A percentile compares a stretch with the other conserved stretches of the same genome.
Evolutionary conservation across 2,888 invertebrate genomes (phyloP).

Genomic region (Parasteatoda lunata): DNA sequence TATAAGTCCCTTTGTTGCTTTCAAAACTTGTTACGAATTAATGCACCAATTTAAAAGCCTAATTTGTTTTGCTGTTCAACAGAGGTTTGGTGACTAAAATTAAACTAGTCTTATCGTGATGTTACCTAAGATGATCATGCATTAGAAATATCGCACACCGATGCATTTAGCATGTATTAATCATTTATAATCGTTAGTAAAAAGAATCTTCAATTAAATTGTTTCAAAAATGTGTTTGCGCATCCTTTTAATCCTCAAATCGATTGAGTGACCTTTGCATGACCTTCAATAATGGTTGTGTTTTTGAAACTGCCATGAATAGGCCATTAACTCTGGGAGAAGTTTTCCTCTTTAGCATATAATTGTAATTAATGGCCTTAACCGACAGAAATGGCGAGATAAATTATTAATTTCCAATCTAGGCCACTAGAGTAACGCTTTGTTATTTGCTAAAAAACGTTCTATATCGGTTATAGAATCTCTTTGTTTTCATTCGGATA

Average conservation of each 20-base stretch:
- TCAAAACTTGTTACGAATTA: too few species aligned
- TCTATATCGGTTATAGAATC: too few species aligned
- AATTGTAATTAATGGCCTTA: slow-evolving; percentile 48
- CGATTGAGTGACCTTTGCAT: neutral
- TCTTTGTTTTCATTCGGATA: too few species aligned
- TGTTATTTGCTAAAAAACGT: neutral
- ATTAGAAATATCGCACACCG: too few species aligned
- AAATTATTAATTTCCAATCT: slow-evolving; percentile 33
- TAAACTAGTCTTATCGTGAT: too few species aligned
- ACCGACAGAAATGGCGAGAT: slow-evolving; percentile 8
- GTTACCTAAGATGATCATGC: too few species aligned
- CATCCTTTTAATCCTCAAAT: neutral
- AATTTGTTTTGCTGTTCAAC: too few species aligned
- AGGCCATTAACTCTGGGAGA: slow-evolving; percentile 35
- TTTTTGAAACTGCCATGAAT: slow-evolving; percentile 17
- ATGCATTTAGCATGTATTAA: too few species aligned
- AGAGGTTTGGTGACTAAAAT: too few species aligned
- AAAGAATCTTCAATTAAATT: neutral
- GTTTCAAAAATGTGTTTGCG: neutral
- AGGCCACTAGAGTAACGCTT: slow-evolving; percentile 30
- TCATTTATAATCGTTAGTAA: too few species aligned
- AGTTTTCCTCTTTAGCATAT: slow-evolving; percentile 40
- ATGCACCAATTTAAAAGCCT: too few species aligned
- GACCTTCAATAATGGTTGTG: neutral
- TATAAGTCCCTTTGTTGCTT: too few species aligned